Conservation (phyloP, 1,140 invertebrate species). For the Lycorma delicatula region DNA sequence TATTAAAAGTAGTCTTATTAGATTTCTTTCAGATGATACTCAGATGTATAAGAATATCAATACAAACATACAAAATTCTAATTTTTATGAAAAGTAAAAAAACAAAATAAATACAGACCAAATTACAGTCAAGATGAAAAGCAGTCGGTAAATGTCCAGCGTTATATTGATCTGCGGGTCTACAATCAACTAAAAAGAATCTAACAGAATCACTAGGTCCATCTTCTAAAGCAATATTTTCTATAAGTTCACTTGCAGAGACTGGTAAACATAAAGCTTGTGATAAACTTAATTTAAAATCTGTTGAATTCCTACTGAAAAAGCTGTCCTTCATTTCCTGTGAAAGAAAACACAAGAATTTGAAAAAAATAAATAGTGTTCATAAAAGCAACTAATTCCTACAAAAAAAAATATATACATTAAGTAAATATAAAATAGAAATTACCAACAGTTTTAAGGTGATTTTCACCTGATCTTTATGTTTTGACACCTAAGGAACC, state of each 20-base stretch:
- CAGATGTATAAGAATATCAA: no score
- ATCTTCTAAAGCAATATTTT: conserved; percentile 46
- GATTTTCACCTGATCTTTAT: no score
- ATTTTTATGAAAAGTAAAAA: no score
- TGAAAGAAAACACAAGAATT: conserved; percentile 11
- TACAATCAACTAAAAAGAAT: conserved; percentile 96
- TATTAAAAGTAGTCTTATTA: no score
- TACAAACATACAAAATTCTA: no score
- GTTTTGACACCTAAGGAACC: no score
- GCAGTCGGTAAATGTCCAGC: conserved; percentile 92
- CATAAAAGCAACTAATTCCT: no score
- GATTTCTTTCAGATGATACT: no score
- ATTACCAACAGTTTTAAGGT: no score
- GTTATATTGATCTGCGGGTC: conserved; percentile 95
- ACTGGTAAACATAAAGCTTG: conserved; percentile 91
- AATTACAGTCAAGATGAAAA: conserved; percentile 94
- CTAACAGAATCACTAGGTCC: conserved; percentile 50
- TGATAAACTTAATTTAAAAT: conserved; percentile 46
- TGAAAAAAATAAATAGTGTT: no score
- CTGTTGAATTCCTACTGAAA: conserved; percentile 43
- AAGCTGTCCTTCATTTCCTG: conserved; percentile 40
- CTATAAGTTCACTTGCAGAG: conserved; percentile 75
- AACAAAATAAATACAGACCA: conserved; percentile 45
- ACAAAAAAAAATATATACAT: no score
- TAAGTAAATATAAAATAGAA: no score